phyloP scores from a whole-genome alignment of 92 coral and sea anemone species.

The Epizoanthus scotinus region DNA sequence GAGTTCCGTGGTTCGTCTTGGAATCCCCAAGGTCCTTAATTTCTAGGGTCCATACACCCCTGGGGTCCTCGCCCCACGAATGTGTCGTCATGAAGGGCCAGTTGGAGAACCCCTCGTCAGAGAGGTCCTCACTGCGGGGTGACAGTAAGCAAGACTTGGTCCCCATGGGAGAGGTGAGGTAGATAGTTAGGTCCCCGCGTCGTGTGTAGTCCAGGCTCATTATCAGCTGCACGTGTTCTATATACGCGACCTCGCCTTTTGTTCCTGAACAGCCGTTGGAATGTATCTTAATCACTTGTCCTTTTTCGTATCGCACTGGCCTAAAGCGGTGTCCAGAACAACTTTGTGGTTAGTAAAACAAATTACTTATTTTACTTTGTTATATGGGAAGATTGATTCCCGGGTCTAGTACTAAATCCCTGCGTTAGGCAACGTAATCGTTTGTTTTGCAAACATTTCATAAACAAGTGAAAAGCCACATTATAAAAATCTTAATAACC shows the following conservation, averaged over 20 bases:
- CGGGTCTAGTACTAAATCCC: too few species aligned
- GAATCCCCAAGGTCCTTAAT: slow-evolving; percentile 91
- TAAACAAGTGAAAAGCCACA: too few species aligned
- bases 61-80: slow-evolving; percentile 99
- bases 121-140: slow-evolving; percentile 92
- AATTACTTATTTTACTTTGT: too few species aligned
- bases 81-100: slow-evolving; percentile 99
- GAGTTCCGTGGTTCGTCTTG: slow-evolving; percentile 82
- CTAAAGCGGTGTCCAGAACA: slow-evolving; percentile 37
- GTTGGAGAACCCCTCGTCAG: slow-evolving; percentile 98
- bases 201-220: slow-evolving; percentile 90
- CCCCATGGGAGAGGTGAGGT: slow-evolving; percentile 99
- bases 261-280: slow-evolving; percentile 95
- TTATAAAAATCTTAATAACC: too few species aligned
- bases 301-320: slow-evolving; percentile 73
- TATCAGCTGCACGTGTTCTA: slow-evolving; percentile 94
- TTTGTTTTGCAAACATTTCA: too few species aligned
- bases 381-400: too few species aligned
- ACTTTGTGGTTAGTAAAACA: too few species aligned
- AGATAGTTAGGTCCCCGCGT: slow-evolving; percentile 90
- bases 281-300: slow-evolving; percentile 84
- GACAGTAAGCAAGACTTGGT: slow-evolving; percentile 94
- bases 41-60: slow-evolving; percentile 97
- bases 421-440: too few species aligned
- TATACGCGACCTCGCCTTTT: slow-evolving; percentile 82